Conservation (phyloP, 92 coral and sea anemone species). For the Zoanthus sociatus region DNA sequence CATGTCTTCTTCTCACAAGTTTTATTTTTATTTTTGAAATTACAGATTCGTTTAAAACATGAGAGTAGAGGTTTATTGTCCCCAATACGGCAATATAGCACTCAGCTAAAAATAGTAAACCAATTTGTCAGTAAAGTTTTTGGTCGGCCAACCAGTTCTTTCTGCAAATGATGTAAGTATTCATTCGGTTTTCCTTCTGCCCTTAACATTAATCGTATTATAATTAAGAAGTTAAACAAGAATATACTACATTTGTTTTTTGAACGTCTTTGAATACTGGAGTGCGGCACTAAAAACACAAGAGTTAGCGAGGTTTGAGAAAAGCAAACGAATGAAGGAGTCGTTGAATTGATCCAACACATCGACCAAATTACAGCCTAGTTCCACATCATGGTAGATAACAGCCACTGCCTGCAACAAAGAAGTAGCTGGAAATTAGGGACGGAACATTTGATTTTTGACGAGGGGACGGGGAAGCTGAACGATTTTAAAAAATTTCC, state of each 20-base stretch:
- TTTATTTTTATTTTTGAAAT: not conserved
- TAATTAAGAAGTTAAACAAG: not conserved
- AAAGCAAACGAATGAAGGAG: not conserved
- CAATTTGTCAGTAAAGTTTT: not conserved
- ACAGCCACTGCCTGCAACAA: too few relatives aligned
- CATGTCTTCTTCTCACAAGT: not conserved
- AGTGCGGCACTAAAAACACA: not conserved
- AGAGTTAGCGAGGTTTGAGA: not conserved
- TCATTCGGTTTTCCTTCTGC: not conserved
- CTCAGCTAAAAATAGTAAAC: not conserved
- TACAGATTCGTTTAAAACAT: not conserved
- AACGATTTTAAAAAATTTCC: too few relatives aligned
- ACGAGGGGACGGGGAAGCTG: too few relatives aligned
- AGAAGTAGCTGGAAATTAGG: too few relatives aligned
- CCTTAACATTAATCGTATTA: not conserved
- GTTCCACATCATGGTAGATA: too few relatives aligned
- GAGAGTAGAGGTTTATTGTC: not conserved
- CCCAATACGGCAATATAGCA: not conserved
- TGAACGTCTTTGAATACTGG: not conserved
- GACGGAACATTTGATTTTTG: too few relatives aligned
- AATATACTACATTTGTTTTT: too few relatives aligned
- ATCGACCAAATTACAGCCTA: too few relatives aligned
- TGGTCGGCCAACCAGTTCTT: not conserved
- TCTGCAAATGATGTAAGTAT: not conserved
- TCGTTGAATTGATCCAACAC: too few relatives aligned